Percentiles rank a stretch among this genome's conserved stretches.
Evolutionary conservation across 2,797 vertebrate species (phyloP).

Genomic region (Propithecus deckenii): DNA sequence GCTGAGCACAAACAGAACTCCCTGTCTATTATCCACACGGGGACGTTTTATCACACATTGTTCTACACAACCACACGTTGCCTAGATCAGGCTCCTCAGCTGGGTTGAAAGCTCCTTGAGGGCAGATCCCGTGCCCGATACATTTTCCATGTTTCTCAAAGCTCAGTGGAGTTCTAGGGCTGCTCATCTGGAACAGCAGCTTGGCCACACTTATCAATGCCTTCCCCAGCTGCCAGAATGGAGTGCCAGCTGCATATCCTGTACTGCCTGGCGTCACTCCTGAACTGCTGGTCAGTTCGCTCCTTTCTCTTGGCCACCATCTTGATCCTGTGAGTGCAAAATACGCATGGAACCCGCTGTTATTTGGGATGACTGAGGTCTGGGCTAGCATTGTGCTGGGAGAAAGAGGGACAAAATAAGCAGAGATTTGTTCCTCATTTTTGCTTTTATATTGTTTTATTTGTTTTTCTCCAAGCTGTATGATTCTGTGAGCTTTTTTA

Average conservation of each 20-base stretch:
- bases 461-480: not conserved
- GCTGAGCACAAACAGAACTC: not conserved
- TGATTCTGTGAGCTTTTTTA: not conserved
- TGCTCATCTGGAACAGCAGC: not conserved
- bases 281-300: not conserved
- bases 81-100: not conserved
- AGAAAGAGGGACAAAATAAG: not conserved
- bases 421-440: not conserved
- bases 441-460: not conserved
- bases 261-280: not conserved
- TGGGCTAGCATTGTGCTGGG: not conserved
- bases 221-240: not conserved
- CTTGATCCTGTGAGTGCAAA: not conserved
- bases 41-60: accelerated
- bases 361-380: not conserved
- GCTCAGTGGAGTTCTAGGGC: not conserved
- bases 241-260: accelerated
- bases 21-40: accelerated
- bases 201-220: accelerated
- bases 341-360: not conserved
- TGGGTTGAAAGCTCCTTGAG: not conserved
- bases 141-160: not conserved
- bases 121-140: not conserved
- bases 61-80: too few species aligned
- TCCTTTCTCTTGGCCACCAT: not conserved